Evolutionary conservation across 2,797 vertebrate species (phyloP).

Genomic region (Salmo trutta): DNA sequence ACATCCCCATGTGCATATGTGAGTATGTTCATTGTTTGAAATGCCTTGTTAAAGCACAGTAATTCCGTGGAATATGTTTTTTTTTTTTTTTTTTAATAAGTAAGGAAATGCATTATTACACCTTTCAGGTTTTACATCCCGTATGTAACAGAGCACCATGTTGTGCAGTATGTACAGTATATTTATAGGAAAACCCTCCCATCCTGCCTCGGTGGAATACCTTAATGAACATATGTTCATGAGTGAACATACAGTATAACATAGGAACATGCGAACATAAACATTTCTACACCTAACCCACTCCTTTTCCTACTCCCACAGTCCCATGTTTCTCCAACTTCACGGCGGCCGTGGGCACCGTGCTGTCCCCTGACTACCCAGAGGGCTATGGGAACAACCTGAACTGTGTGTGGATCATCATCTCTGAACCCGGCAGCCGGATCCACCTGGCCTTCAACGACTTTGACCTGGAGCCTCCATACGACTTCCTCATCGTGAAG

Average conservation of each 20-base stretch:
- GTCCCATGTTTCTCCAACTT: slow-evolving; percentile 99
- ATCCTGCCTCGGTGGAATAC: neutral
- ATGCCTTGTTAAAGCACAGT: too few relatives aligned
- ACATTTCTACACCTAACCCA: neutral
- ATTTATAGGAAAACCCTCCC: neutral
- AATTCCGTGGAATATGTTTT: too few relatives aligned
- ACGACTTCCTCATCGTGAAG: slow-evolving; percentile 97
- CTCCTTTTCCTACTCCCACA: slow-evolving; percentile 51
- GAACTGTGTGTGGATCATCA: slow-evolving; percentile 98
- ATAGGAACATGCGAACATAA: too few relatives aligned
- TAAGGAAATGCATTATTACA: too few relatives aligned
- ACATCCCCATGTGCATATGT: slow-evolving; percentile 99
- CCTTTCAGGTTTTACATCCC: neutral
- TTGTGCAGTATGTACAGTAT: neutral
- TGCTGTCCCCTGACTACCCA: slow-evolving; percentile 97
- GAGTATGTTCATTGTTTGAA: slow-evolving; percentile 56
- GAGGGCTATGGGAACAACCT: slow-evolving; percentile 99
- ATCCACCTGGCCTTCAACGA: slow-evolving; percentile 98
- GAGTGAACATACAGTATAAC: too few relatives aligned
- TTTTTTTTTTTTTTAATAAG: too few relatives aligned
- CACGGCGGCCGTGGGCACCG: slow-evolving; percentile 94
- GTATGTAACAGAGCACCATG: neutral
- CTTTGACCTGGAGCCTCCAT: slow-evolving; percentile 97
- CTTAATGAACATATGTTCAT: neutral
- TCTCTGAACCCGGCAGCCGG: slow-evolving; percentile 91